These are phyloP conservation scores for Balearica regulorum DNA, from an alignment of 2,797 vertebrate genomes.

Conservation along the genomic window DNA sequence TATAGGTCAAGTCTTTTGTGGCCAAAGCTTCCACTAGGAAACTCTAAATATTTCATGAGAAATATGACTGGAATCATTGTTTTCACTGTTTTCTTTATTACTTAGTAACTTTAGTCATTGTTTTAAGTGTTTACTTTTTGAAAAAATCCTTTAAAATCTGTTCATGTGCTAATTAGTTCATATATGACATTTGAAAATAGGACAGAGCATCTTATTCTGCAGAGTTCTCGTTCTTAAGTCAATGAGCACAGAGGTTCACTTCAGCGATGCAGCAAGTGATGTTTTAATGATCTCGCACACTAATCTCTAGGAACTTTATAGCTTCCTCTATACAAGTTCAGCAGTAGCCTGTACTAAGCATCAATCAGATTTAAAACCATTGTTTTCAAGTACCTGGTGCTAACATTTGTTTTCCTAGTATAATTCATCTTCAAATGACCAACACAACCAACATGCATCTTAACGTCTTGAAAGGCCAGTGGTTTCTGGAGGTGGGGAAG, in stretches of 20 bases:
- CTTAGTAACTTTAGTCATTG: background rate
- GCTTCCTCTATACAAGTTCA: background rate
- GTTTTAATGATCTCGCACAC: background rate
- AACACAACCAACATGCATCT: background rate
- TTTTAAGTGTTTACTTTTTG: background rate
- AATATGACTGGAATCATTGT: constrained; percentile 30
- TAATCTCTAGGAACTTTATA: background rate
- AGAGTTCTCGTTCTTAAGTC: background rate
- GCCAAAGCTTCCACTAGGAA: constrained; percentile 44
- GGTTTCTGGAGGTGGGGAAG: background rate
- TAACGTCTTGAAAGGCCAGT: background rate
- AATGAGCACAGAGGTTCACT: background rate
- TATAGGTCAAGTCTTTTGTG: constrained; percentile 49
- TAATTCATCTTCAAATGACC: background rate
- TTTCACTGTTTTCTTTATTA: constrained; percentile 20
- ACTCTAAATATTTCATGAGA: constrained; percentile 3
- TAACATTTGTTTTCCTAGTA: background rate
- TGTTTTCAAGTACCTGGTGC: background rate
- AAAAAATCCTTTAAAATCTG: background rate
- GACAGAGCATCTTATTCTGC: background rate
- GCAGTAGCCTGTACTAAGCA: background rate
- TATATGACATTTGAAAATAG: background rate
- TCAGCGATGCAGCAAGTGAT: background rate
- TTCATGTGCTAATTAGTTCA: background rate
- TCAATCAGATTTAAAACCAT: background rate